Evolutionary conservation across 1,140 invertebrate species (phyloP).

Genomic region (Tetramorium simillimum): DNA sequence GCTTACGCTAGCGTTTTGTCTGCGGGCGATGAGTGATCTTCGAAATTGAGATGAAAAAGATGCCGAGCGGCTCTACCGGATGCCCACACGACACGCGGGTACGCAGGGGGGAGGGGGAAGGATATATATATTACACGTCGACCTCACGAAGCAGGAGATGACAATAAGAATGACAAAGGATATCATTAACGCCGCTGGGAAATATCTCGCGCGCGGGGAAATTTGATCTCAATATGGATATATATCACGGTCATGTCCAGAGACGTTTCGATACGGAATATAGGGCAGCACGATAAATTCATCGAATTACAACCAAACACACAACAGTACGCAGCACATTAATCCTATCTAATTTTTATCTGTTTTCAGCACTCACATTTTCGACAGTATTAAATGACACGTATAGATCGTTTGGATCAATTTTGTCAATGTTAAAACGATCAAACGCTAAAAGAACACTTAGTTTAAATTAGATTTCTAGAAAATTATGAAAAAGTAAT

Average conservation of each 20-base stretch:
- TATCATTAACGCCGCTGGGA: constrained; percentile 31
- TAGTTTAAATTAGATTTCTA: background rate
- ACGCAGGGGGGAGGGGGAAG: background rate
- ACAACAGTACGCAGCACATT: background rate
- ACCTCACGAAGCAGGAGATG: background rate
- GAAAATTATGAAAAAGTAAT: background rate
- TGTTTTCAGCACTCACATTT: background rate
- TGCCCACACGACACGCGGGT: background rate
- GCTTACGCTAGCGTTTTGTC: constrained; percentile 69
- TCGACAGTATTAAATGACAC: background rate
- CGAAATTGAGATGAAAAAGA: constrained; percentile 59
- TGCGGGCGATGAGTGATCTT: constrained; percentile 62
- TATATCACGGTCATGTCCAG: constrained; percentile 11
- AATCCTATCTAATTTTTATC: background rate
- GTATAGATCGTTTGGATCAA: background rate
- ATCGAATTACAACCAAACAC: background rate
- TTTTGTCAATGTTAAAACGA: background rate
- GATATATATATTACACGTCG: background rate
- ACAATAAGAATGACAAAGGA: constrained; percentile 53
- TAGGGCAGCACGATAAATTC: background rate
- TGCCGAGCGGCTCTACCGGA: background rate
- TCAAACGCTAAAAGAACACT: background rate
- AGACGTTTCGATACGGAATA: background rate
- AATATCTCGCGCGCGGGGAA: constrained; percentile 20
- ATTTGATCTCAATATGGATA: constrained; percentile 49